Percentiles rank a stretch among this genome's conserved stretches.
Evolutionary conservation across 2,888 invertebrate genomes (phyloP).

Genomic region (Lochmaea capreae): DNA sequence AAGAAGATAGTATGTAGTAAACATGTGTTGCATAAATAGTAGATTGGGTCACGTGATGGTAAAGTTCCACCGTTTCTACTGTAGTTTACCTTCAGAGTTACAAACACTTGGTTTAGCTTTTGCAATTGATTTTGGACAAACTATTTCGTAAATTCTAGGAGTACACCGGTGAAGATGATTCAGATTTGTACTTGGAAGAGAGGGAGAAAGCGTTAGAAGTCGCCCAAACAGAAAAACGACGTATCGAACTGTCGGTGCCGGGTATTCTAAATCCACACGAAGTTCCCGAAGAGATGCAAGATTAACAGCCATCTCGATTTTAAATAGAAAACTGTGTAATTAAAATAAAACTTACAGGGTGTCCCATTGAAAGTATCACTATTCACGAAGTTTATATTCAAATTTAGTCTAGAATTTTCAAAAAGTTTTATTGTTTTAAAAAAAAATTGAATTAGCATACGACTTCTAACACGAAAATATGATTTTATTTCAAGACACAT

Average conservation of each 20-base stretch:
- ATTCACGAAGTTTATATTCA: neutral
- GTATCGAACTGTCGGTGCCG: slow-evolving; percentile 93
- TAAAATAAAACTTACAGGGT: slow-evolving; percentile 50
- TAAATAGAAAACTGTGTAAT: slow-evolving; percentile 48
- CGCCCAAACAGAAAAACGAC: slow-evolving; percentile 94
- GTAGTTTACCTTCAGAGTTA: too few relatives aligned
- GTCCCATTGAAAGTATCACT: slow-evolving; percentile 38
- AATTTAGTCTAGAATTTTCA: too few relatives aligned
- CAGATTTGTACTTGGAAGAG: slow-evolving; percentile 97
- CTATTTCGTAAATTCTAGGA: slow-evolving; percentile 73
- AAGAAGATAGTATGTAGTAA: too few relatives aligned
- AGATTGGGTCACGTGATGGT: too few relatives aligned
- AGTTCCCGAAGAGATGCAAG: slow-evolving; percentile 96
- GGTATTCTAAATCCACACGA: slow-evolving; percentile 97
- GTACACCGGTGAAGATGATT: slow-evolving; percentile 97
- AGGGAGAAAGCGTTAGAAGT: slow-evolving; percentile 88
- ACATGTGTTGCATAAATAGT: too few relatives aligned
- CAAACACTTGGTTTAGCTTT: too few relatives aligned
- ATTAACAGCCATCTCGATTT: slow-evolving; percentile 66
- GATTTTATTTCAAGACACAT: too few relatives aligned
- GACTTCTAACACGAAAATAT: too few relatives aligned
- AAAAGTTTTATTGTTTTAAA: too few relatives aligned
- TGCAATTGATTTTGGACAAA: too few relatives aligned
- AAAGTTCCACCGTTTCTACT: too few relatives aligned
- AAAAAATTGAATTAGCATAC: too few relatives aligned